Evolutionary conservation across 2,113 vertebrate genomes (phyloP).

Genomic region (Mystacornis crossleyi): DNA sequence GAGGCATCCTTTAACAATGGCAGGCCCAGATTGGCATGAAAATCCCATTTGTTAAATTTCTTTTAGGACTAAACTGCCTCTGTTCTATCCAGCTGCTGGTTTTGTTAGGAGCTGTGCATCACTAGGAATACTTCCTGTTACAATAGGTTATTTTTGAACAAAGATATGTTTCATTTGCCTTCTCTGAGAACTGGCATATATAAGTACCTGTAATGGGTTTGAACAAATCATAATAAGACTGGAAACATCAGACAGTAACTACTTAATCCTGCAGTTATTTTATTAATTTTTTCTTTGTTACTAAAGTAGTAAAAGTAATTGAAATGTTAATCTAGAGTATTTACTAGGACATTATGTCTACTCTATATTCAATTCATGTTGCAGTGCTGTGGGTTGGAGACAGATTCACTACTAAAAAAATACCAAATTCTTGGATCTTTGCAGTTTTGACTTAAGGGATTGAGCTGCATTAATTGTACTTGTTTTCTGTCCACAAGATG

Average conservation of each 20-base stretch:
- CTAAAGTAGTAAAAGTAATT: constrained; percentile 25
- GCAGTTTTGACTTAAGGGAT: constrained; percentile 16
- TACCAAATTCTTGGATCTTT: background rate
- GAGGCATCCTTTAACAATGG: background rate
- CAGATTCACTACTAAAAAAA: background rate
- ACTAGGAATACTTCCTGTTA: background rate
- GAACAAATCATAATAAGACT: background rate
- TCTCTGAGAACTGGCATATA: background rate
- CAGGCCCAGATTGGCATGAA: background rate
- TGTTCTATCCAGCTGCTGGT: background rate
- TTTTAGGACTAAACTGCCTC: background rate
- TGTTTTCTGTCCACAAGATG: constrained; percentile 19
- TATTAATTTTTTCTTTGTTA: constrained; percentile 17
- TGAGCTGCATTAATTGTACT: constrained; percentile 12
- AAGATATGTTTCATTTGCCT: background rate
- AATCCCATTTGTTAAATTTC: background rate
- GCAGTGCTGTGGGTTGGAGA: background rate
- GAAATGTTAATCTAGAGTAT: constrained; percentile 14
- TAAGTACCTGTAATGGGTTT: background rate
- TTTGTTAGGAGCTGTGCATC: background rate
- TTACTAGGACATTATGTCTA: background rate
- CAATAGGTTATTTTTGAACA: background rate
- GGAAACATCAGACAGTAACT: background rate
- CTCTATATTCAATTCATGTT: background rate
- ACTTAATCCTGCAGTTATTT: constrained; percentile 16